Evolutionary conservation across 2,888 invertebrate species (phyloP).

Genomic region (Oscheius onirici): DNA sequence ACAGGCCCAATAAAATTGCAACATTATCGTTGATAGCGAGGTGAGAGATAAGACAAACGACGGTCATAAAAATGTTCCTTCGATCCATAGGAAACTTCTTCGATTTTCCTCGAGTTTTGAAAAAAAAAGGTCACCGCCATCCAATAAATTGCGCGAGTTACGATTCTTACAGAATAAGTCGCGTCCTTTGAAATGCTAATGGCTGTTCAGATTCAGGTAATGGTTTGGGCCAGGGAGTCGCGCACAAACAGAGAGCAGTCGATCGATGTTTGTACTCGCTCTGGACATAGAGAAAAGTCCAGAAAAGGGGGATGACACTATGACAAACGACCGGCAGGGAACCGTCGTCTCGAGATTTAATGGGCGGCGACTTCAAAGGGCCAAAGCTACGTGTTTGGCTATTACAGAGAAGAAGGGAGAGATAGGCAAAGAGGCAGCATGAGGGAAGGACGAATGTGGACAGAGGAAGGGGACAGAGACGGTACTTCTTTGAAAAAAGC

Average conservation of each 20-base stretch:
- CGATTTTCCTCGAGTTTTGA: not conserved
- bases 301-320: not conserved
- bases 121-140: not conserved
- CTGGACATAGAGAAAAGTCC: not conserved
- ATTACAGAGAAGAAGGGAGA: not conserved
- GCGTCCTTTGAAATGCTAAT: conserved; percentile 9
- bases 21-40: no score
- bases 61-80: not conserved
- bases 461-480: no score
- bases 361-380: conserved; percentile 25
- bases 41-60: no score
- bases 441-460: no score
- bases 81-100: not conserved
- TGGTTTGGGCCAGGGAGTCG: not conserved
- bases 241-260: conserved; percentile 1
- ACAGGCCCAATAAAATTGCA: no score
- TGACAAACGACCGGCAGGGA: conserved; percentile 21
- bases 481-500: no score
- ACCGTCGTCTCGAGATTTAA: conserved; percentile 22
- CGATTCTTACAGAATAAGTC: not conserved
- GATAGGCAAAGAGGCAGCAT: no score
- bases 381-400: not conserved
- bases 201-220: not conserved
- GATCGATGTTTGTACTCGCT: not conserved
- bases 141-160: not conserved